A percentile compares a stretch with the other conserved stretches of the same genome.
phyloP scores from a whole-genome alignment of 1,140 invertebrate genomes.

The Coelopa frigida region DNA sequence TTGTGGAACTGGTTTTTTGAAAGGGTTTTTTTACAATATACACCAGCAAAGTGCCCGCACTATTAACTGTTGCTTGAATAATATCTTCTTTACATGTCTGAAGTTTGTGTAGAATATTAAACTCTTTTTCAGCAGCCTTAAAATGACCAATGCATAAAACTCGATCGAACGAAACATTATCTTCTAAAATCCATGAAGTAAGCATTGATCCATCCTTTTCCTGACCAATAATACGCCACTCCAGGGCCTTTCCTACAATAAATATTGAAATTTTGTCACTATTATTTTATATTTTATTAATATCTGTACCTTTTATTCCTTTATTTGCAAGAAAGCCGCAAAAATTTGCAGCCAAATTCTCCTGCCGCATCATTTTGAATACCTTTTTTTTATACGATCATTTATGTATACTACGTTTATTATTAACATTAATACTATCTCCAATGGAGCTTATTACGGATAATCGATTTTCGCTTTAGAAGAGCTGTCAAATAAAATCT shows the following conservation, averaged over 20 bases:
- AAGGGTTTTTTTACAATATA: slow-evolving; percentile 55
- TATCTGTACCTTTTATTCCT: slow-evolving; percentile 30
- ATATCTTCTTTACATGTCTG: slow-evolving; percentile 55
- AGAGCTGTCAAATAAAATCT: too few species aligned
- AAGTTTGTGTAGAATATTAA: slow-evolving; percentile 58
- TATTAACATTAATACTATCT: too few species aligned
- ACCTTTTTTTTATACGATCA: too few species aligned
- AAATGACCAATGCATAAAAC: slow-evolving; percentile 33
- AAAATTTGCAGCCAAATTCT: slow-evolving; percentile 44
- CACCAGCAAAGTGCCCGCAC: slow-evolving; percentile 56
- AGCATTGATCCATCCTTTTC: slow-evolving; percentile 64
- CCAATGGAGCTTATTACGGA: too few species aligned
- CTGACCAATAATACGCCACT: slow-evolving; percentile 70
- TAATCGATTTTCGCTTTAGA: too few species aligned
- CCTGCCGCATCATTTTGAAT: slow-evolving; percentile 34
- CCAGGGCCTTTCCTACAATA: slow-evolving; percentile 51
- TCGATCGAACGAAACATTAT: slow-evolving; percentile 34
- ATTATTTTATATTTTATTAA: background rate
- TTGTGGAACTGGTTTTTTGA: too few species aligned
- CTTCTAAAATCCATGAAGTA: slow-evolving; percentile 60
- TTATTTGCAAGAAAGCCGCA: slow-evolving; percentile 38
- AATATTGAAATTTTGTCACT: slow-evolving; percentile 7
- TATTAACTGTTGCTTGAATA: slow-evolving; percentile 72
- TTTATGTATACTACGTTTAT: too few species aligned
- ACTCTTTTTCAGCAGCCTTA: slow-evolving; percentile 49